Evolutionary conservation across 2,888 invertebrate genomes (phyloP).

Genomic region (Lypha dubia): DNA sequence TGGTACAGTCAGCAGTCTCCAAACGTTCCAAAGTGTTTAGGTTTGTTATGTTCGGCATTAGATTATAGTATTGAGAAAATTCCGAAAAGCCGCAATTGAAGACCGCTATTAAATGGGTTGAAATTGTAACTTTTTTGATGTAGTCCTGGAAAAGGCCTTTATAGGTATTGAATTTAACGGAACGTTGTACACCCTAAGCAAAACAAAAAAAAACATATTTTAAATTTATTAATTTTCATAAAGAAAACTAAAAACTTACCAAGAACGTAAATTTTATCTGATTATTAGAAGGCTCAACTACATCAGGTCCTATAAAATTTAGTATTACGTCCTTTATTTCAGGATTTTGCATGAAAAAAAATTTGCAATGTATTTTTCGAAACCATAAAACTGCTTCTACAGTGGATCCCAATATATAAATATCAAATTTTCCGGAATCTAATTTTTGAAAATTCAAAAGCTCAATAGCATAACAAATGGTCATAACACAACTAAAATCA

Average conservation of each 20-base stretch:
- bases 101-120: conserved; percentile 76
- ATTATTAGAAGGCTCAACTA: conserved; percentile 21
- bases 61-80: conserved; percentile 28
- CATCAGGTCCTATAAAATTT: conserved; percentile 77
- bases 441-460: conserved; percentile 63
- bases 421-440: conserved; percentile 61
- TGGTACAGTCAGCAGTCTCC: neutral
- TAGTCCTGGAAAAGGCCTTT: conserved; percentile 75
- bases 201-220: conserved; percentile 8
- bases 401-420: conserved; percentile 77
- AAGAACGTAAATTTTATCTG: conserved; percentile 28
- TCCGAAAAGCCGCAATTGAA: conserved; percentile 80
- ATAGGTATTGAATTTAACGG: conserved; percentile 57
- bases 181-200: conserved; percentile 68
- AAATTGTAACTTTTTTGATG: conserved; percentile 41
- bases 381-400: conserved; percentile 76
- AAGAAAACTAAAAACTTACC: conserved; percentile 38
- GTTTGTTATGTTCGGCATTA: neutral
- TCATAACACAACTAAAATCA: conserved; percentile 78
- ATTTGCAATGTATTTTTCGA: conserved; percentile 75
- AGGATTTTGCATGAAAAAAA: conserved; percentile 77
- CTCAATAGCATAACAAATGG: conserved; percentile 75
- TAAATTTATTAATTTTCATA: neutral
- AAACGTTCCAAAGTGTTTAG: conserved; percentile 36
- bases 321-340: conserved; percentile 74